Base-by-base conservation (phyloP, 2,113 vertebrate genomes). In the Ivindomyrus marchei region DNA sequence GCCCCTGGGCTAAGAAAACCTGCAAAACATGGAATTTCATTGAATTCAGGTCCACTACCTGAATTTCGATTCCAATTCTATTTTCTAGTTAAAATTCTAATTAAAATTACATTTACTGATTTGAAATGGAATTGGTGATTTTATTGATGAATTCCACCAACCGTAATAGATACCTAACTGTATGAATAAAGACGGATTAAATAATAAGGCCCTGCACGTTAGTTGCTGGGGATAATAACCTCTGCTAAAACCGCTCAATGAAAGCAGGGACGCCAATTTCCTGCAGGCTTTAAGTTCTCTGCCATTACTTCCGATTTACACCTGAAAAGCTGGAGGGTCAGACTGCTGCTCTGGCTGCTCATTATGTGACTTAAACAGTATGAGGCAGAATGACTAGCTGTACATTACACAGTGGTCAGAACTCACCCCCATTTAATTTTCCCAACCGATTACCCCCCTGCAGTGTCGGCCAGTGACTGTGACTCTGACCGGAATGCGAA, bases 401-500 rank as follows among this genome's bases (percentile, higher is more conserved):
- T 85, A 4, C 45, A n/a, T 47, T 47, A 47, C 24, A 47, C 17
- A 80, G 36, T 42, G 74, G 36, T 80, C 36, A 80, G 36, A 42
- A 42, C 74, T 36, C 31, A 42, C 36, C 17, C 17, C 45, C 45
- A 24, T 85, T 85, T 47, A 3, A 24, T 45, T 85, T 85, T 47
- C 11, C 10, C 27, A 66, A 66, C n/a, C 17, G 52, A 56, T 56
- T 21, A 3, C 13, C 8, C 24, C 21, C 8, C 24, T 31, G 91
- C 17, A 98, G 97, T 97, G 93, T 96, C 96, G 15, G 97, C 97
- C 92, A 97, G 92, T 45, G 97, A 98, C 94, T 98, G 97, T 11
- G 97, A 98, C 94, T 97, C 97, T 0, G 95, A 95, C 66, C 93
- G 95, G 92, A 98, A 98, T 45, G 97, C 97, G 0, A 96, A 97